Evolutionary conservation across 2,888 invertebrate species (phyloP), one percentile per base, ranked within the genome.

Genomic region (Dusona sp.): DNA sequence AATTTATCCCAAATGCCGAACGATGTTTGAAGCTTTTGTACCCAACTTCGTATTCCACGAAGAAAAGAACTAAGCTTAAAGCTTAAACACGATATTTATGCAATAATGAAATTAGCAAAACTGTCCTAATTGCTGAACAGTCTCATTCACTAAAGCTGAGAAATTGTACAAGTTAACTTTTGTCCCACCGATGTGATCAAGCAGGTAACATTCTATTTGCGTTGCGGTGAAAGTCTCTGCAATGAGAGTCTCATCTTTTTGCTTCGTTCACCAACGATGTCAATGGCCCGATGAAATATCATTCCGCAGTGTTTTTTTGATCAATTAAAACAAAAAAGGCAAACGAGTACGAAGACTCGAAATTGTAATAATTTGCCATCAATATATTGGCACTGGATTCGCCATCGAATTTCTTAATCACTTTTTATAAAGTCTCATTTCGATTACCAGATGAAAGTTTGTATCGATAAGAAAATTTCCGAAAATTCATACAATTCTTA

Each of bases 191-290:
- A 68, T 45, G 25, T 75, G 64, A 85, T 82, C 74, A 54, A 51
- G 65, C 29, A 64, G 61, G 54, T 78, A 84, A 75, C 81, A 84
- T 83, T 87, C 85, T 87, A 87, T 85, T 85, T 85, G 72, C 83
- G 85, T 85, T 87, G 79, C 65, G 85, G 87, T 83, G 87, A 87
- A 87, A 87, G 87, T 87, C 79, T 61, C 70, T 75, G 77, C 65
- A 65, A 67, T 57, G 83, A 79, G 75, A 87, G 87, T 74, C 61
- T 68, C 80, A 78, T 80, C 81, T 81, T 84, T 82, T 82, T 82
- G 65, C 85, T 82, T 51, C 74, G 61, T 72, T 29, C 48, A 54
- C 61, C 36, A 61, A 36, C 51, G 51, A 64, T 72, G 79, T 64
- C 72, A 79, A 61, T 79, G 79, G 74, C 74, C 78, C 82, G 82